Evolutionary conservation across 2,113 vertebrate species (phyloP), one percentile per base, ranked within the genome.

Genomic region (Miniopterus natalensis): DNA sequence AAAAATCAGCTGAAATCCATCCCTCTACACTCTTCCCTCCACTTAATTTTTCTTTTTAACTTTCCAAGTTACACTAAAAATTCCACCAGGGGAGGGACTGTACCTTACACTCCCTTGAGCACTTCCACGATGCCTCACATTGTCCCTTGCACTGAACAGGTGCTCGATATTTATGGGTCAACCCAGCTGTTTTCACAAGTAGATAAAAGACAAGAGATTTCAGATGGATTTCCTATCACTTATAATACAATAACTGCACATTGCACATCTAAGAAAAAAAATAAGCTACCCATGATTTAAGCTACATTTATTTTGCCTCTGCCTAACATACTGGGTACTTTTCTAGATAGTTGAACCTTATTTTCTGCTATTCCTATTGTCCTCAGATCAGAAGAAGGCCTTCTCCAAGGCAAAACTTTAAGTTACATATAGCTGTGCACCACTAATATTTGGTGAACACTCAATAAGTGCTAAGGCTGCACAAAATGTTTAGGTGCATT

Each of bases 151-250:
- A 55, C 42, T 11, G 21, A 84, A 81, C 18, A n/a, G 18, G 27
- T 20, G 53, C n/a, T n/a, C 59, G 29, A 45, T 25, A 53, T n/a
- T 89, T 78, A 80, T 27, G 31, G 40, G 42, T 57, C 6, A 0
- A 59, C 13, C 36, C 36, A 78, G 57, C 29, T 96, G 21, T 42
- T 77, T 95, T 81, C 59, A 94, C 51, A 96, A 57, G 84, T 6
- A 95, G 57, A 74, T 40, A 66, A 51, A 79, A 93, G 31, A n/a
- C 23, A 84, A 81, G 86, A 90, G 31, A 40, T n/a, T 81, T 59
- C 20, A 6, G 25, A 42, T 27, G 14, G n/a, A 74, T 40, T 91
- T 92, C 1, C 12, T 25, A 31, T 25, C 8, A 53, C 57, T 88
- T 86, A 79, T 92, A 74, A 86, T 51, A 90, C 94, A 66, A 51